Evolutionary conservation across 1,140 invertebrate species (phyloP).

Genomic region (Copidosoma floridanum): DNA sequence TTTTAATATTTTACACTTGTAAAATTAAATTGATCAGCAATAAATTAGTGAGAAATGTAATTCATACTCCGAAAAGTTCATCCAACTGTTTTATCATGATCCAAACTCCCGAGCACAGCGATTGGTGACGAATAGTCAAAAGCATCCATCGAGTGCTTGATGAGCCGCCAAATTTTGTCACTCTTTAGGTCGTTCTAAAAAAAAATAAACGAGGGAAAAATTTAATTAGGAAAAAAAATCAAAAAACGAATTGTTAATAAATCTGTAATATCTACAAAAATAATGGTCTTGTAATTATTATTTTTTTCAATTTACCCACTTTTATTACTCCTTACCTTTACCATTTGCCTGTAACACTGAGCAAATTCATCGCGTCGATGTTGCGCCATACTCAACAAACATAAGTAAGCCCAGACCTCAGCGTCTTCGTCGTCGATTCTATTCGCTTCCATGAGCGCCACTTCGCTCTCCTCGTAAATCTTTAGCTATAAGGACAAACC

Average conservation of each 20-base stretch:
- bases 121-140: slow-evolving; percentile 29
- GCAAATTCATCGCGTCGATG: slow-evolving; percentile 39
- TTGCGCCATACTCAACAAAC: slow-evolving; percentile 43
- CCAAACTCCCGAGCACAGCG: not conserved
- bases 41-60: no score
- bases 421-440: slow-evolving; percentile 42
- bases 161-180: slow-evolving; percentile 40
- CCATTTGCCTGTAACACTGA: slow-evolving; percentile 40
- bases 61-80: no score
- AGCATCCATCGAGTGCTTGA: slow-evolving; percentile 36
- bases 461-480: slow-evolving; percentile 43
- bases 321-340: slow-evolving; percentile 35
- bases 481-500: slow-evolving; percentile 33
- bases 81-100: no score
- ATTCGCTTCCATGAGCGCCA: slow-evolving; percentile 46
- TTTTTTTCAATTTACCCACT: no score
- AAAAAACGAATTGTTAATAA: slow-evolving; percentile 34
- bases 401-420: slow-evolving; percentile 46
- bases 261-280: slow-evolving; percentile 23
- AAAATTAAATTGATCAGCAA: no score
- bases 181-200: slow-evolving; percentile 42
- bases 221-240: slow-evolving; percentile 25
- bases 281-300: slow-evolving; percentile 4
- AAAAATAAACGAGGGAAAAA: no score
- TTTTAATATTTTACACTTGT: no score